Evolutionary conservation across 2,888 invertebrate species (phyloP).

Genomic region (Ichneumoninae sp.): DNA sequence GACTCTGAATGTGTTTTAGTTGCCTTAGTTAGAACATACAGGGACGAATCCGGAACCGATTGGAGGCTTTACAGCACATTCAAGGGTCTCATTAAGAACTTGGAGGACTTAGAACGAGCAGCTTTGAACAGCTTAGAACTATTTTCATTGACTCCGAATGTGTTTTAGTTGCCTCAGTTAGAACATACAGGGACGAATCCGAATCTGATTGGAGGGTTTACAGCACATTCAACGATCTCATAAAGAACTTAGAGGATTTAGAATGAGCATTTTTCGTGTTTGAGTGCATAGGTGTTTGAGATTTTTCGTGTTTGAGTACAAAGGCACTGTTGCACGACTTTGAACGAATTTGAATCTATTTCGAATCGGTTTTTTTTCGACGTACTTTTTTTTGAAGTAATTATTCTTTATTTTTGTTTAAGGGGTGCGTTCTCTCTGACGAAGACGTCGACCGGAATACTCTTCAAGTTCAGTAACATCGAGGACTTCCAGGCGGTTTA

Average conservation of each 20-base stretch:
- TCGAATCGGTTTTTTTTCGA: background rate
- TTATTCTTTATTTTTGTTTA: conserved; percentile 62
- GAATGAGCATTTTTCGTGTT: background rate
- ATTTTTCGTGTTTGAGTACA: background rate
- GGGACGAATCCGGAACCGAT: background rate
- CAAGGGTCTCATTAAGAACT: background rate
- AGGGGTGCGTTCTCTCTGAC: conserved; percentile 94
- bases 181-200: background rate
- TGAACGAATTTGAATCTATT: background rate
- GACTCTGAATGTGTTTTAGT: background rate
- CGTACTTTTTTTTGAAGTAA: background rate
- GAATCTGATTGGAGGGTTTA: background rate
- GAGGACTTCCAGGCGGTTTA: conserved; percentile 94
- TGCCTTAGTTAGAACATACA: background rate
- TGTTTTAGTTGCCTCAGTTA: background rate
- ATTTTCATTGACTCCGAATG: background rate
- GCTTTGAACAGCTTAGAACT: background rate
- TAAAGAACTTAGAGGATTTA: background rate
- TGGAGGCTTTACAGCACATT: no score
- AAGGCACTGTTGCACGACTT: background rate
- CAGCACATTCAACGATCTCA: background rate
- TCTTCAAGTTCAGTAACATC: conserved; percentile 94
- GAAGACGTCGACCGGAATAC: conserved; percentile 94
- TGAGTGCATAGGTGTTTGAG: background rate
- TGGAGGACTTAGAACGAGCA: background rate